Base-by-base conservation (phyloP, 1,140 invertebrate genomes). In the Bathynomus jamesi region DNA sequence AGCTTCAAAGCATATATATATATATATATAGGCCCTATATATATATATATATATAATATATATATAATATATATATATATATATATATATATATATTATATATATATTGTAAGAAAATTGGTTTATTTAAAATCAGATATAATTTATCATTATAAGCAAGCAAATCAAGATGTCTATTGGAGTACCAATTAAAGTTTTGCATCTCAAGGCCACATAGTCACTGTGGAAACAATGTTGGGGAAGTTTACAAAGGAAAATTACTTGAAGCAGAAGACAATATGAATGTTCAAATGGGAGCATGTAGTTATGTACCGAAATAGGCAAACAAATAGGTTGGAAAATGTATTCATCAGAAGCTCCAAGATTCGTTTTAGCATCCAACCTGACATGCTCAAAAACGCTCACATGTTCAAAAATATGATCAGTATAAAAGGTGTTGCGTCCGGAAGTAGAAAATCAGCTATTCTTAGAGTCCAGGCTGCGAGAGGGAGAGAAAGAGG, bases 211-310 rank as follows among this genome's bases (percentile, higher is more conserved):
- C 97, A 99, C 84, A 93, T 96, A 80, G 91, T 99, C 77, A 99
- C 97, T 68, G 94, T 95, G 78, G 97, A 99, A 87, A 99, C 96
- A 17, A 96, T 93, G 66, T 97, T 93, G 82, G 95, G 95, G 95
- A 98, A 87, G 93, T 99, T 27, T 99, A 99, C 83, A 87, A 97
- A 77, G 97, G 97, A 21, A 99, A 98, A 84, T 84, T 99, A 10
- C 91, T 99, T 27, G 98, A 99, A 87, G 98, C 98, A 5, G 98
- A 99, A 82, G 97, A 99, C 83, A 99, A 99, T 80, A 95, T 95
- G 92, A 95, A 95, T 82, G 95, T 93, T 80, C 93, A 76, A 72
- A 76, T 76, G 75, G 75, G 74, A 29, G 32, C 72, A 30, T 76
- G 75, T 40, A 81, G 82, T 85, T 3, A 87, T 85, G n/a, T 83